These are phyloP conservation scores for Pteruthius melanotis DNA, from an alignment of 2,113 vertebrate species.

Conservation along the genomic window DNA sequence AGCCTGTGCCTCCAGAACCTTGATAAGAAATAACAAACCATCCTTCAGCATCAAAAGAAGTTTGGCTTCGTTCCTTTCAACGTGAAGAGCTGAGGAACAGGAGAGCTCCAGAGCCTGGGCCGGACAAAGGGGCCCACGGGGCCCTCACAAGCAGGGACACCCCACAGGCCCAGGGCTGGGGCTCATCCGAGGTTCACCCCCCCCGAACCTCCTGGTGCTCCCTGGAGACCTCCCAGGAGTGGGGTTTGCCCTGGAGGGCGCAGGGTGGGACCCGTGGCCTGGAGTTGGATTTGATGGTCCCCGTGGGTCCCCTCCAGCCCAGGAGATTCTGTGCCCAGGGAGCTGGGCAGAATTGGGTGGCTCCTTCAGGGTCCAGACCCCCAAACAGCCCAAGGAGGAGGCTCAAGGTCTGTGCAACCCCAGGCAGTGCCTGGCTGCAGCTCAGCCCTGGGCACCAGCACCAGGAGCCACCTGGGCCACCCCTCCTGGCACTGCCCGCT, in stretches of 20 bases:
- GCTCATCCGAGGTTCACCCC: not conserved
- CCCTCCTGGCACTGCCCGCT: not conserved
- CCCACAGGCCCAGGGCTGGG: accelerated
- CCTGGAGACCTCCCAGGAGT: not conserved
- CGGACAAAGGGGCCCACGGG: too few species aligned
- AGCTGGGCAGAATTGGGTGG: not conserved
- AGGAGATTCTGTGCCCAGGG: not conserved
- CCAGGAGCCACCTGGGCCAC: not conserved
- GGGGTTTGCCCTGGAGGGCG: not conserved
- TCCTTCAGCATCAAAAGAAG: too few species aligned
- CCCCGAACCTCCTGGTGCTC: accelerated
- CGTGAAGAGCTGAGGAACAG: too few species aligned
- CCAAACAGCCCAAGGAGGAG: not conserved
- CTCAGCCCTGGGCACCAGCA: not conserved
- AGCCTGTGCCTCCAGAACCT: too few species aligned
- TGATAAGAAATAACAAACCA: too few species aligned
- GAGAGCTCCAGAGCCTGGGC: too few species aligned
- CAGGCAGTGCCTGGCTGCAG: not conserved
- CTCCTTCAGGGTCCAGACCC: not conserved
- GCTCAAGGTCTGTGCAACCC: too few species aligned
- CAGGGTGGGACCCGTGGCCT: too few species aligned
- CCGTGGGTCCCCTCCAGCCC: not conserved
- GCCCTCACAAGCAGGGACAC: accelerated
- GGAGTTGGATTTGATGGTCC: too few species aligned
- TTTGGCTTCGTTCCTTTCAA: too few species aligned